phyloP scores from a whole-genome alignment of 2,888 invertebrate genomes.

The Caenorhabditis macrosperma region DNA sequence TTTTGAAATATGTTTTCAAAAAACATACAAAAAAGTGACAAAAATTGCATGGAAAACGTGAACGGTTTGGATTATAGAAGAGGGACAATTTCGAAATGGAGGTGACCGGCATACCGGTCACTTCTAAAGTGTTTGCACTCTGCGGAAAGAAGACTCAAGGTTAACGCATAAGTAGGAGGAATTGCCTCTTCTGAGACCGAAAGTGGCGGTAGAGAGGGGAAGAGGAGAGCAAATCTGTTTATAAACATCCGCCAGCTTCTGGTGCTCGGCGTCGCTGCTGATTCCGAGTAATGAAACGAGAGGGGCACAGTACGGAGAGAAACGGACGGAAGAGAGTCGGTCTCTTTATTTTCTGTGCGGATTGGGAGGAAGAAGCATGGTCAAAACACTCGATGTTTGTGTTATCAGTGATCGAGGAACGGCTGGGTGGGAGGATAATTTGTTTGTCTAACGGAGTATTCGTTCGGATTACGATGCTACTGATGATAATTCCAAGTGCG shows the following conservation, averaged over 20 bases:
- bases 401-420: conserved; percentile 41
- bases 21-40: neutral
- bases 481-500: too few species aligned
- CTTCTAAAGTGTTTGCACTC: conserved; percentile 57
- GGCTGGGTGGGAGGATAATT: neutral
- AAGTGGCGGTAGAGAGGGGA: conserved; percentile 3
- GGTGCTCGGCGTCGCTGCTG: neutral
- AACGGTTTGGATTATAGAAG: neutral
- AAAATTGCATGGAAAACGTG: conserved; percentile 14
- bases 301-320: neutral
- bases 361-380: conserved; percentile 49
- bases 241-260: conserved; percentile 35
- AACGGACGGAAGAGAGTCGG: neutral
- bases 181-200: neutral
- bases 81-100: conserved; percentile 26
- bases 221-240: conserved; percentile 48
- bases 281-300: conserved; percentile 7
- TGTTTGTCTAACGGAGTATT: neutral
- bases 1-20: neutral
- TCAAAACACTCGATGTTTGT: conserved; percentile 57
- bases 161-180: conserved; percentile 33
- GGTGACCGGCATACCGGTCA: conserved; percentile 53
- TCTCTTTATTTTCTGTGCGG: conserved; percentile 44
- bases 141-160: conserved; percentile 42
- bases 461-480: neutral